Percentiles rank a stretch among this genome's conserved stretches.
phyloP scores from a whole-genome alignment of 2,113 vertebrate species.

The Saguinus imperator region DNA sequence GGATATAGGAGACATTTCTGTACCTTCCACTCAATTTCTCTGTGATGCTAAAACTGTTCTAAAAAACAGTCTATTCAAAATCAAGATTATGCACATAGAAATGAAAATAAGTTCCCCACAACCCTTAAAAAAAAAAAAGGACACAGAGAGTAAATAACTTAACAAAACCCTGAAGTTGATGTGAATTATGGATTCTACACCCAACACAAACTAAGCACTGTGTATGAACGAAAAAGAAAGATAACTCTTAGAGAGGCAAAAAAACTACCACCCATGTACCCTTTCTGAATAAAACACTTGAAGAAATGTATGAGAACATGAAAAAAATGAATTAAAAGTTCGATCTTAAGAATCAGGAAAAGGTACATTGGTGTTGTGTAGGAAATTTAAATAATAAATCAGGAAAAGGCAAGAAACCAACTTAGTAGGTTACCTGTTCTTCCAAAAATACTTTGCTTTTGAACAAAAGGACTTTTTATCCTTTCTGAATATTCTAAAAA shows the following conservation, averaged over 20 bases:
- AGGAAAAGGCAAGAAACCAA: background rate
- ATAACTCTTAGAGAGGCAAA: background rate
- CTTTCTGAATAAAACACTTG: background rate
- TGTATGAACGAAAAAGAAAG: background rate
- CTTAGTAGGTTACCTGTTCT: background rate
- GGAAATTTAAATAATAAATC: background rate
- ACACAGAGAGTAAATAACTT: background rate
- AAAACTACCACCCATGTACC: background rate
- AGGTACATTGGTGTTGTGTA: too few relatives aligned
- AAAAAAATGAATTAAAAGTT: slow-evolving; percentile 14
- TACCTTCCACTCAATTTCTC: background rate
- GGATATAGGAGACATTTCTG: too few relatives aligned
- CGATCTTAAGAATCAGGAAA: background rate
- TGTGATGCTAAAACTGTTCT: background rate
- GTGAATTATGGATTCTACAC: background rate
- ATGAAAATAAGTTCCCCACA: background rate
- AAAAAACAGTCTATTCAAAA: background rate
- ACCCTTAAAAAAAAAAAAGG: background rate
- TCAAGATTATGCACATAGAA: background rate
- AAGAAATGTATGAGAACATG: background rate
- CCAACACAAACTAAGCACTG: background rate
- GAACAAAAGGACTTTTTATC: background rate
- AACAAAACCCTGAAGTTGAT: background rate
- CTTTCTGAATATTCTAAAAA: slow-evolving; percentile 16
- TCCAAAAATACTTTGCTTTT: background rate